Base-by-base conservation (phyloP, 2,888 invertebrate species). In the Byasa hedistus region DNA sequence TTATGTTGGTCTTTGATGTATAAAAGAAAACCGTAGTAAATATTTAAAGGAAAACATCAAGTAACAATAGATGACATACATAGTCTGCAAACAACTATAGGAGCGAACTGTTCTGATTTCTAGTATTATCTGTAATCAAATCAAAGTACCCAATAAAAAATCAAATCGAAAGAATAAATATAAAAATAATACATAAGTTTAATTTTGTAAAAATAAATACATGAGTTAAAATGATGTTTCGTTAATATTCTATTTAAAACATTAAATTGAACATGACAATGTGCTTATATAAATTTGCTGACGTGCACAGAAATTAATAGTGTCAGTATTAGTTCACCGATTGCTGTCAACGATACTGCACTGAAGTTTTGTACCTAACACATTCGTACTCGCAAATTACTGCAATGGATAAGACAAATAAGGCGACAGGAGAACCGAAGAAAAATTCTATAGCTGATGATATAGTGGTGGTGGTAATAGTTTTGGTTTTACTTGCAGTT, bases 351-450 rank as follows among this genome's bases (percentile, higher is more conserved):
- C 54, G 54, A 55, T 44, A 51, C 23, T 8, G 32, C 10, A 15
- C 23, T n/a, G 39, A 19, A 48, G 48, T 65, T 61, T 57, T n/a
- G 56, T 32, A 57, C 56, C n/a, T 2, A 32, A n/a, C 23, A 24
- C 52, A 17, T 36, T 59, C 3, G 27, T 27, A 27, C 12, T 27
- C n/a, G 12, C 1, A 3, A 48, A 48, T 48, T 12, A 12, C n/a
- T 54, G 57, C 22, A 24, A 75, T 74, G 75, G 65, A 69, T 69
- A 68, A 44, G 54, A 64, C 61, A 8, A 15, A n/a, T n/a, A n/a
- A 66, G 55, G 56, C 74, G 82, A 27, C 84, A 86, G 70, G 81
- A 83, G 22, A 79, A 27, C 84, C 65, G 72, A 76, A 44, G 84
- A 87, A 75, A 71, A 66, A 36, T 64, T 82, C 19, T 17, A 63